Base-by-base conservation (phyloP, 1,140 invertebrate species). In the Akabosia matsudoensis region DNA sequence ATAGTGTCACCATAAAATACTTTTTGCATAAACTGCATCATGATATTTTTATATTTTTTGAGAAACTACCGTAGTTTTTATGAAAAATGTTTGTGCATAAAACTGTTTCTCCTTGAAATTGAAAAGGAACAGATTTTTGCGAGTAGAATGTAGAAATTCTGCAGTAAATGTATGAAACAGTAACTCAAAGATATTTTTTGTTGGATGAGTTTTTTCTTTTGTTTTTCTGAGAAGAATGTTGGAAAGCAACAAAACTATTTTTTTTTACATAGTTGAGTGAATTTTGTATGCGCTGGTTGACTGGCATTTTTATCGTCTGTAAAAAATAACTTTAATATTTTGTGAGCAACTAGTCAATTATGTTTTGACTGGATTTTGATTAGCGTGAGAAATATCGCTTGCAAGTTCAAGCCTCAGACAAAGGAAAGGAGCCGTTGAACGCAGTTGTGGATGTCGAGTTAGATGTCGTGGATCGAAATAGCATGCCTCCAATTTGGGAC, bases 401-500 rank as follows among this genome's bases (percentile, higher is more conserved):
- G 87, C 92, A 91, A 88, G 94, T 96, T 86, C 92, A 92, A 86
- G 95, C 95, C 86, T 93, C 92, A 84, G 95, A 97, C 90, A 90
- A 90, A 88, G 95, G 95, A 85, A 90, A 85, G 76, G 79, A 80
- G 91, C 91, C 91, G 85, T 92, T 93, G 85, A 91, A 89, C 87
- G 94, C 94, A 86, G 93, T 95, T 88, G 95, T 96, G 87, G 94
- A 96, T 87, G 93, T 96, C 88, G 92, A 95, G 87, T 92, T 97
- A 91, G 94, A 95, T 89, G 94, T 97, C 87, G 94, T 97, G 88
- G 70, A 72, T 22, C 10, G 70, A 7, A 72, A 96, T 90, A 96
- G 96, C 92, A 96, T 96, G 90, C 94, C 95, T 85, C 95, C 95
- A 86, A 90, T 95, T 86, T 97, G 94, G 94, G 93, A 96, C 89